Conservation (phyloP, 23 tunicate genomes). For the Ciona savignyi region DNA sequence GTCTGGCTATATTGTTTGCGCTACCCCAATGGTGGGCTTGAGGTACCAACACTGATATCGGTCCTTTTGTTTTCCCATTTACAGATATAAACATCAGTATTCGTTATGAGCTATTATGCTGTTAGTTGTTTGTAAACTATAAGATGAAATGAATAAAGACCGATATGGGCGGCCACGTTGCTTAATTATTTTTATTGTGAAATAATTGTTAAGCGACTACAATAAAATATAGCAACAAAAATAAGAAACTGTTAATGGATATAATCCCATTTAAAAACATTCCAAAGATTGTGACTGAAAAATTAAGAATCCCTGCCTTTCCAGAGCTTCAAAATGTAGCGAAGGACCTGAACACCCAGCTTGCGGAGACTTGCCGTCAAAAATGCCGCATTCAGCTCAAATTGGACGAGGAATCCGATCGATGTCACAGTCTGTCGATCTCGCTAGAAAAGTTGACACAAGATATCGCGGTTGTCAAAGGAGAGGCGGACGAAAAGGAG, state of each 20-base stretch:
- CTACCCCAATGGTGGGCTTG: no score
- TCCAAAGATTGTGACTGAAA: background rate
- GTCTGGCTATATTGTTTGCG: no score
- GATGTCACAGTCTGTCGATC: background rate
- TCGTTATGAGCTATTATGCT: no score
- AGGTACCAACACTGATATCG: no score
- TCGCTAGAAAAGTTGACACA: background rate
- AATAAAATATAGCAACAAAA: no score
- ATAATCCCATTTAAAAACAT: background rate
- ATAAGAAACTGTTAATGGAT: background rate
- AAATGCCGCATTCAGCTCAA: constrained; percentile 49
- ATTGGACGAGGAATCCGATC: constrained; percentile 17
- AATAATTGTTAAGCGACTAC: background rate
- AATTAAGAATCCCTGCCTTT: background rate
- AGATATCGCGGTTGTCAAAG: background rate
- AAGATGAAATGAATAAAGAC: no score
- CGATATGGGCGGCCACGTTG: no score
- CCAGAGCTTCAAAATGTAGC: constrained; percentile 17
- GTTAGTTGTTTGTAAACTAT: no score
- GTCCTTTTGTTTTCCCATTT: no score
- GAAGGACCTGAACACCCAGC: constrained; percentile 32
- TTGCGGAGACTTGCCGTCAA: constrained; percentile 41
- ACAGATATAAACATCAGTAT: no score
- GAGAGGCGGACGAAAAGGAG: background rate
- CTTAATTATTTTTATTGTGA: background rate